Base-by-base conservation (phyloP, 1,140 invertebrate genomes). In the Calycopis cecrops region DNA sequence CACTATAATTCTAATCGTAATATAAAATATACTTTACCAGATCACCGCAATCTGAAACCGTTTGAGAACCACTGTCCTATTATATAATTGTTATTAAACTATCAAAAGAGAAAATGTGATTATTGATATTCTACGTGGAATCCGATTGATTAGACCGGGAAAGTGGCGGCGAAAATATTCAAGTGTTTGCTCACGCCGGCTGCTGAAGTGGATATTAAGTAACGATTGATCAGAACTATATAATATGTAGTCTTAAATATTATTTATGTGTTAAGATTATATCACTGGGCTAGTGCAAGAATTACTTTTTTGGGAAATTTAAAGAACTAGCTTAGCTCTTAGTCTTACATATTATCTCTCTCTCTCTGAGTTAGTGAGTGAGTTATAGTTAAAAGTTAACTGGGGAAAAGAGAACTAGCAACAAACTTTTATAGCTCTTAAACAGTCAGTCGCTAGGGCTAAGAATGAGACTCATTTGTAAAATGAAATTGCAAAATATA, bases 81-180 rank as follows among this genome's bases (percentile, higher is more conserved):
- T 44, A 44, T 16, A 14, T 44, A 44, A 44, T 44, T 44, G 7
- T 44, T 44, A 44, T 44, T 44, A 44, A 12, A 14, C 14, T 44
- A 44, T 44, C 17, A 16, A 44, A 44, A 44, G 40, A 44, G 40
- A 44, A 44, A 44, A 44, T 44, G 12, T 37, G 35, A 44, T 44
- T 44, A 44, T 44, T 44, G 40, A 44, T 44, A 12, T 16, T 44
- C 1, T 14, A 8, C 14, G 40, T 44, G 40, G 17, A 44, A 44
- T 28, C 21, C 21, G 21, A 28, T 44, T 17, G 40, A 44, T 44
- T 14, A 16, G 8, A 44, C 16, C 40, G 40, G 40, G 16, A 44
- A 44, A 44, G 3, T 16, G 40, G 16, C 40, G 40, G 14, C 17
- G 14, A 9, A 16, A 17, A 28, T 28, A 28, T 28, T 3, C 21